Percentiles rank a stretch among this genome's conserved stretches.
Conservation (phyloP, 2,797 vertebrate species). For the Lepilemur ruficaudatus region DNA sequence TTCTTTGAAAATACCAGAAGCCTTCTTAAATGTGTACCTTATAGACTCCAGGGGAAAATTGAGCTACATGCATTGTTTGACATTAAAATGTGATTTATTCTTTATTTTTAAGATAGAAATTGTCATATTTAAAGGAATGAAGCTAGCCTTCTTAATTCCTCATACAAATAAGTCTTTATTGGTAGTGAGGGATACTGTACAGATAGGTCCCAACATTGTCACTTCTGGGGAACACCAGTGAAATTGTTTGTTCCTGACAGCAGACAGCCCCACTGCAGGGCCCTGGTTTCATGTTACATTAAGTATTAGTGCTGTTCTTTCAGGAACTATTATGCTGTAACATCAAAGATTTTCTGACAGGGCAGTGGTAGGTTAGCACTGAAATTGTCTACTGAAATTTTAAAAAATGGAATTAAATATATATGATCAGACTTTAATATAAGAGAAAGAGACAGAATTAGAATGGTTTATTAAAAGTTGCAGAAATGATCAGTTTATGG, state of each 20-base stretch:
- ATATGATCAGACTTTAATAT: constrained; percentile 86
- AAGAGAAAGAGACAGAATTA: constrained; percentile 80
- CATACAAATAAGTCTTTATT: constrained; percentile 70
- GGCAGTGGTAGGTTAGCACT: constrained; percentile 85
- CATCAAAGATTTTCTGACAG: constrained; percentile 88
- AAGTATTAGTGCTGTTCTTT: constrained; percentile 88
- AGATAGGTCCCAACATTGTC: constrained; percentile 87
- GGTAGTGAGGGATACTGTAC: constrained; percentile 74
- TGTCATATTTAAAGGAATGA: constrained; percentile 58
- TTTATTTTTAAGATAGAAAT: constrained; percentile 21
- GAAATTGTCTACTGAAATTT: constrained; percentile 87
- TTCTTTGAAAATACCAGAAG: constrained; percentile 43
- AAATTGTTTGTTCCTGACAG: constrained; percentile 87
- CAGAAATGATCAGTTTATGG: constrained; percentile 80
- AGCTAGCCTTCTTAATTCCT: constrained; percentile 59
- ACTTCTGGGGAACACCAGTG: constrained; percentile 87
- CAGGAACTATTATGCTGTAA: constrained; percentile 87
- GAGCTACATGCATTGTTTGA: constrained; percentile 34
- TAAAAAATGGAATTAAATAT: constrained; percentile 89
- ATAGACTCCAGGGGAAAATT: constrained; percentile 31
- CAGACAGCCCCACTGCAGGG: constrained; percentile 85
- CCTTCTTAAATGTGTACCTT: background rate
- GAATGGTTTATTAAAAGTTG: constrained; percentile 80
- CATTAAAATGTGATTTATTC: constrained; percentile 52
- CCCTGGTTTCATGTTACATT: constrained; percentile 94